Evolutionary conservation across 2,797 vertebrate genomes (phyloP), one percentile per base, ranked within the genome.

Genomic region (Oreortyx pictus): DNA sequence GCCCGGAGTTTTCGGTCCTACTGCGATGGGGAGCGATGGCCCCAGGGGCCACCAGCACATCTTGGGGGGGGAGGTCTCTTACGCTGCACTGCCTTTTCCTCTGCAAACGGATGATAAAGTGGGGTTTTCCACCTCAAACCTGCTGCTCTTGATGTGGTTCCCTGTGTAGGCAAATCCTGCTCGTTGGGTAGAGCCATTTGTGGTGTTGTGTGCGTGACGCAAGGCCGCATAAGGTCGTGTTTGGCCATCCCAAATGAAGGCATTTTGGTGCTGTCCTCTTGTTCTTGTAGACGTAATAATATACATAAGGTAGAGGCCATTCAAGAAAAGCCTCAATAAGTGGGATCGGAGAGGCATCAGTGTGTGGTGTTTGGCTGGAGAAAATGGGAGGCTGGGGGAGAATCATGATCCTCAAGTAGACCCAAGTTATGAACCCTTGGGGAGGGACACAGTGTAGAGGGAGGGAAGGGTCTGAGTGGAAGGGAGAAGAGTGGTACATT

Each of bases 1-100:
- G 60, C 90, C 67, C 8, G 76, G 74, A 88, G 95, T 12, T 70
- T 80, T 82, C 24, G 74, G 93, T 81, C 64, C 82, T 95, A 79
- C 62, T 31, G 70, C 0, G 27, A 54, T 54, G 54, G 93, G 95
- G 92, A 93, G 77, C 44, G 76, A 85, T 5, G 35, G 85, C 15
- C 15, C 57, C 0, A 73, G 79, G 59, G 59, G 78, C 71, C 86
- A 46, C 39, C 15, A 1, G 89, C 71, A n/a, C 20, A 0, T 54
- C 82, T 29, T 29, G 0, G 27, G 92, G 92, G 66, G 93, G 95
- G 94, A 89, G 94, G 82, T 81, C 47, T 56, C 54, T 56, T 56
- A 13, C 33, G n/a, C 43, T 77, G 50, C n/a, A 19, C n/a, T 67
- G 70, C 52, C 87, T 66, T 79, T 77, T 66, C 43, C 70, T 80